Evolutionary conservation across 2,888 invertebrate genomes (phyloP).

Genomic region (Chalcosyrphus nemorum): DNA sequence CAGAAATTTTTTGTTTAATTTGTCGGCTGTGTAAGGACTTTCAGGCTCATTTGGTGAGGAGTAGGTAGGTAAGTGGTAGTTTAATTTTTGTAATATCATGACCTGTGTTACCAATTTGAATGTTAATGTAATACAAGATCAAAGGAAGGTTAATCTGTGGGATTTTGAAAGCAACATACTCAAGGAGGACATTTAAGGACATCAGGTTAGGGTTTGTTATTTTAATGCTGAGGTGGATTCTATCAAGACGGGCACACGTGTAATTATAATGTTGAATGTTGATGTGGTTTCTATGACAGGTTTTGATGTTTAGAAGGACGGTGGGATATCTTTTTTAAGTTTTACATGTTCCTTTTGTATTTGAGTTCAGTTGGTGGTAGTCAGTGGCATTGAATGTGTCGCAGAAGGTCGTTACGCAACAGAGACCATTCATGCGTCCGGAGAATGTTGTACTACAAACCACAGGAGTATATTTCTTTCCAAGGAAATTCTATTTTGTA

Average conservation of each 20-base stretch:
- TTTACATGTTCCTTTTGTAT: too few relatives aligned
- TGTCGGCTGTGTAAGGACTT: constrained; percentile 23
- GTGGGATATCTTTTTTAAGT: too few relatives aligned
- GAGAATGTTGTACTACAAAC: too few relatives aligned
- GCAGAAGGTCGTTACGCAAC: too few relatives aligned
- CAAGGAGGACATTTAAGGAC: not conserved
- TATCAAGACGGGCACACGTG: not conserved
- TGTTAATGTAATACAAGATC: constrained; percentile 54
- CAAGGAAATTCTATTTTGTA: too few relatives aligned
- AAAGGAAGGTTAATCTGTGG: constrained; percentile 47
- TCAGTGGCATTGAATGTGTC: too few relatives aligned
- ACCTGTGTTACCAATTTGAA: constrained; percentile 62
- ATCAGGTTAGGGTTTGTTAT: not conserved
- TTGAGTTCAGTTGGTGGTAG: too few relatives aligned
- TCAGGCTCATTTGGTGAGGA: constrained; percentile 22
- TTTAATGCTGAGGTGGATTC: not conserved
- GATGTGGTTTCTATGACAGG: too few relatives aligned
- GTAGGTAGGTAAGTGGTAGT: constrained; percentile 10
- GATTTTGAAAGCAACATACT: not conserved
- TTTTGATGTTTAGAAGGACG: not conserved
- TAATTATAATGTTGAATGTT: not conserved
- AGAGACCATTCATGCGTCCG: too few relatives aligned
- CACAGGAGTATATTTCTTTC: too few relatives aligned
- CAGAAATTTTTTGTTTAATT: constrained; percentile 27
- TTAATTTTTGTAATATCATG: constrained; percentile 51